A percentile compares a stretch with the other conserved stretches of the same genome.
Evolutionary conservation across 1,140 invertebrate species (phyloP).

Genomic region (Zeugodacus cucurbitae): DNA sequence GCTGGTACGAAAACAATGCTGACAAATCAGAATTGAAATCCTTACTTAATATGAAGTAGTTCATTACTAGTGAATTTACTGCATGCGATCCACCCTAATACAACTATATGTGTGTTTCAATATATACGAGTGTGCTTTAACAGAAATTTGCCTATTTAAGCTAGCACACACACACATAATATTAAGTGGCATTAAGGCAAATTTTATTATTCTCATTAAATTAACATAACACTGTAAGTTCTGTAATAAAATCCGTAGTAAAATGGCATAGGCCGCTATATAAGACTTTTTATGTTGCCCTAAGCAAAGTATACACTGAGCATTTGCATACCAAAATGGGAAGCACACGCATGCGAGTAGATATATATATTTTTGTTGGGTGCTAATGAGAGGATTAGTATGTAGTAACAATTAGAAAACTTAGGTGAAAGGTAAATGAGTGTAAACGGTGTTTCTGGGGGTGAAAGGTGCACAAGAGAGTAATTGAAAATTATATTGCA

Average conservation of each 20-base stretch:
- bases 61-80: too few species aligned
- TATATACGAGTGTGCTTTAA: background rate
- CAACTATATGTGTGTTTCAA: background rate
- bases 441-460: too few species aligned
- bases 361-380: background rate
- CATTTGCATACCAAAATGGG: background rate
- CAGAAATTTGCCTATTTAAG: background rate
- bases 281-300: background rate
- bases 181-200: background rate
- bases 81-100: background rate
- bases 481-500: too few species aligned
- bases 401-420: too few species aligned
- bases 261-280: background rate
- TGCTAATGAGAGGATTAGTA: background rate
- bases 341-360: background rate
- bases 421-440: too few species aligned
- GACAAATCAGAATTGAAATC: too few species aligned
- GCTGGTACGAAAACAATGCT: too few species aligned
- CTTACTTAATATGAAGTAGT: too few species aligned
- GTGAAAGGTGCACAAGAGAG: too few species aligned
- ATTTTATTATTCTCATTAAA: constrained; percentile 26
- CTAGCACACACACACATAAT: background rate
- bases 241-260: background rate
- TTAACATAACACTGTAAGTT: constrained; percentile 3
- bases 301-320: background rate